Evolutionary conservation across 2,113 vertebrate species (phyloP).

Genomic region (Fregetta grallaria): DNA sequence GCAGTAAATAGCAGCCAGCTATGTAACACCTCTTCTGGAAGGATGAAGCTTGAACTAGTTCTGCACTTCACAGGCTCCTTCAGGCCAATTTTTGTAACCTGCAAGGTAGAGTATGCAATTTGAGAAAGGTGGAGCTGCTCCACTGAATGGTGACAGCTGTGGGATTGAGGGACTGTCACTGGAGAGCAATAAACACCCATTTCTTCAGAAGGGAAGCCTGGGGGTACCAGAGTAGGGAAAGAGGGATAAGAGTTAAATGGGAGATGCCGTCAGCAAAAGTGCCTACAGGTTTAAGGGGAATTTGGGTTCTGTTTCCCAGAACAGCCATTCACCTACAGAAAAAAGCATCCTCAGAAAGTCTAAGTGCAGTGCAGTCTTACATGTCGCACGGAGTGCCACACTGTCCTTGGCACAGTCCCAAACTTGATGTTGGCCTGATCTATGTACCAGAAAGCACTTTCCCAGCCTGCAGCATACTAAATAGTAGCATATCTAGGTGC

Average conservation of each 20-base stretch:
- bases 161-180: not conserved
- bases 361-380: not conserved
- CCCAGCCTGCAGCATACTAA: not conserved
- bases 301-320: slow-evolving; percentile 6
- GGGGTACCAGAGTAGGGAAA: not conserved
- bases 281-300: not conserved
- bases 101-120: not conserved
- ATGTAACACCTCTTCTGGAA: not conserved
- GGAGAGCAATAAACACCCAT: not conserved
- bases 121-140: not conserved
- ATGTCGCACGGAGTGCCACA: not conserved
- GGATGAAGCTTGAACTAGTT: not conserved
- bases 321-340: not conserved
- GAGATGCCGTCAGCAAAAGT: not conserved
- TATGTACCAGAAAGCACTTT: not conserved
- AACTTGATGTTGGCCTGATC: not conserved
- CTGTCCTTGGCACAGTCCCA: not conserved
- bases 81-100: not conserved
- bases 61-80: not conserved
- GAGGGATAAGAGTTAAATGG: not conserved
- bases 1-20: not conserved
- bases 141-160: not conserved
- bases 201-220: not conserved
- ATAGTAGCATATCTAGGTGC: not conserved
- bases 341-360: not conserved